Evolutionary conservation across 1,140 invertebrate genomes (phyloP), one percentile per base, ranked within the genome.

Genomic region (Cotesia glomerata): DNA sequence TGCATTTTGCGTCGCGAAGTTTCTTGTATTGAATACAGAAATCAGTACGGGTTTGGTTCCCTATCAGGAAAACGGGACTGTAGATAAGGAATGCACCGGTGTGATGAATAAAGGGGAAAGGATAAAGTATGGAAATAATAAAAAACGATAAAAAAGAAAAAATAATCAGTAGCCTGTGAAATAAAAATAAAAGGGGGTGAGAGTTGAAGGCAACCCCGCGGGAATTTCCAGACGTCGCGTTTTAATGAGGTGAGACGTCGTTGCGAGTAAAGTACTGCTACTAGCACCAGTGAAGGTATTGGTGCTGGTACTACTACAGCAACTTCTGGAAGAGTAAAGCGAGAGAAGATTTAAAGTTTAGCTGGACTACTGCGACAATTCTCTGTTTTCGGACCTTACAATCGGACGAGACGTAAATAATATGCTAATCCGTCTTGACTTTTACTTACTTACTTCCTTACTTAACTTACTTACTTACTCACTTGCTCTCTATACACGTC

Each of bases 281-380:
- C 54, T 13, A 18, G 14, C 14, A 3, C 39, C 11, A 0, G 7
- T 45, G 11, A 7, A 2, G 11, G 7, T 45, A 45, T 11, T 8
- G 11, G 39, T 5, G 11, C 11, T 7, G 11, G 36, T 45, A 45
- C 39, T 45, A 45, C 39, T 45, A 45, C 39, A 11, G 11, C 39
- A 45, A 45, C 39, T 45, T 45, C 11, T 45, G 7, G 39, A 45
- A 45, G 39, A 45, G 39, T 45, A 45, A 45, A 45, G 78, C 77
- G 79, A 83, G 79, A 82, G 78, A 73, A 80, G 83, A 85, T 85
- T 85, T 85, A 82, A 85, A 85, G 81, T 85, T 85, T 78, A 79
- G 79, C 71, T 78, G 65, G 16, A 39, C 26, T 74, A 79, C 77
- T 45, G 8, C 5, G 39, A 45, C 39, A 45, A 45, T 45, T 45